A percentile compares a stretch with the other conserved stretches of the same genome.
These are phyloP conservation scores for Lithophane socia DNA, from an alignment of 2,888 invertebrate species.

Conservation along the genomic window DNA sequence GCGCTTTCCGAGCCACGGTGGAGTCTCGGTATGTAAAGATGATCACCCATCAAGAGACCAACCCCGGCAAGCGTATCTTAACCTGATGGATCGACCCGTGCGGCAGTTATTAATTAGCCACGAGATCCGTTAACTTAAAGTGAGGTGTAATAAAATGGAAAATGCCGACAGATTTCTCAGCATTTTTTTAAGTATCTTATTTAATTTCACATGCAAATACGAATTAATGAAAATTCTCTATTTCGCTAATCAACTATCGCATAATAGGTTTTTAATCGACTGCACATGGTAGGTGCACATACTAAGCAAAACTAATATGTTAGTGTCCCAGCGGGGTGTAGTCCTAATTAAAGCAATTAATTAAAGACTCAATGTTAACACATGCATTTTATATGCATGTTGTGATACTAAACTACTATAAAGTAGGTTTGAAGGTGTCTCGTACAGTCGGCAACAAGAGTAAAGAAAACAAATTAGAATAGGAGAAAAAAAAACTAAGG, in stretches of 20 bases:
- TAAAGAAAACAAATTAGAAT: neutral
- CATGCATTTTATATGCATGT: slow-evolving; percentile 17
- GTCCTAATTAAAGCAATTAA: slow-evolving; percentile 50
- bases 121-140: no score
- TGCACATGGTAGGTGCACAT: neutral
- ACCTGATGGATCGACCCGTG: no score
- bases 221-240: no score
- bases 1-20: no score
- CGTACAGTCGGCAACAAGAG: neutral
- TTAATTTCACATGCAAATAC: neutral
- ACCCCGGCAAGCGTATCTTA: no score
- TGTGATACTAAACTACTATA: neutral
- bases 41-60: no score
- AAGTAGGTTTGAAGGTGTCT: neutral
- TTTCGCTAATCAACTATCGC: neutral
- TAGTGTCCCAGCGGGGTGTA: slow-evolving; percentile 35
- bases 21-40: no score
- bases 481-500: neutral
- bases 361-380: slow-evolving; percentile 38
- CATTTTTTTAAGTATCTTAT: no score
- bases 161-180: no score
- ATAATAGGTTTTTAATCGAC: slow-evolving; percentile 3
- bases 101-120: no score
- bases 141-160: neutral
- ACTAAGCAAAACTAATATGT: slow-evolving; percentile 25